Evolutionary conservation across 2,797 vertebrate genomes (phyloP).

Genomic region (Sardinella longiceps): DNA sequence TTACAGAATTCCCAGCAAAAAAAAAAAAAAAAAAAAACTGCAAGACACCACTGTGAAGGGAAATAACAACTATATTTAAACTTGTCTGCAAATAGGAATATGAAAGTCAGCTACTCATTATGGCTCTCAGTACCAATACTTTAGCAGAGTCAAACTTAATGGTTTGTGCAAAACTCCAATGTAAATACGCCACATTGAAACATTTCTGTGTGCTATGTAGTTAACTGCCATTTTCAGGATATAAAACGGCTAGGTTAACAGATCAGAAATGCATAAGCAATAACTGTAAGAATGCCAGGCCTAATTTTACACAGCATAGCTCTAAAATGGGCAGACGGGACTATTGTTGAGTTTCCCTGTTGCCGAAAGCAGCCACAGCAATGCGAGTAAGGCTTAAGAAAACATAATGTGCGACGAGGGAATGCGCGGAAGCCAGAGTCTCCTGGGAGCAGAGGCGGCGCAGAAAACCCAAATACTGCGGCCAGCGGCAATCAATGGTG

Average conservation of each 20-base stretch:
- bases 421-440: conserved; percentile 15
- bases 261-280: not conserved
- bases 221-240: not conserved
- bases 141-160: conserved; percentile 19
- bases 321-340: conserved; percentile 17
- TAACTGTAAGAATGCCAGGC: not conserved
- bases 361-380: conserved; percentile 15
- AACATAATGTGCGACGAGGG: conserved; percentile 18
- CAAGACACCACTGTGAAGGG: not conserved
- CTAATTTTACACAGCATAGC: conserved; percentile 19
- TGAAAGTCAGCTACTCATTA: conserved; percentile 20
- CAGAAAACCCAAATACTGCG: conserved; percentile 31
- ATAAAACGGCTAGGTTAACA: not conserved
- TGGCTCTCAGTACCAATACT: conserved; percentile 1
- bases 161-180: conserved; percentile 4
- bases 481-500: conserved; percentile 33
- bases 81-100: not conserved
- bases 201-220: not conserved
- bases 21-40: conserved; percentile 10
- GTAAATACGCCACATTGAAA: not conserved
- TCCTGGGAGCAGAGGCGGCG: not conserved
- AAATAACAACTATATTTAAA: conserved; percentile 3
- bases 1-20: not conserved
- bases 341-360: conserved; percentile 22
- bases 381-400: conserved; percentile 14